Evolutionary conservation across 2,113 vertebrate species (phyloP).

Genomic region (Sinosuthora webbiana): DNA sequence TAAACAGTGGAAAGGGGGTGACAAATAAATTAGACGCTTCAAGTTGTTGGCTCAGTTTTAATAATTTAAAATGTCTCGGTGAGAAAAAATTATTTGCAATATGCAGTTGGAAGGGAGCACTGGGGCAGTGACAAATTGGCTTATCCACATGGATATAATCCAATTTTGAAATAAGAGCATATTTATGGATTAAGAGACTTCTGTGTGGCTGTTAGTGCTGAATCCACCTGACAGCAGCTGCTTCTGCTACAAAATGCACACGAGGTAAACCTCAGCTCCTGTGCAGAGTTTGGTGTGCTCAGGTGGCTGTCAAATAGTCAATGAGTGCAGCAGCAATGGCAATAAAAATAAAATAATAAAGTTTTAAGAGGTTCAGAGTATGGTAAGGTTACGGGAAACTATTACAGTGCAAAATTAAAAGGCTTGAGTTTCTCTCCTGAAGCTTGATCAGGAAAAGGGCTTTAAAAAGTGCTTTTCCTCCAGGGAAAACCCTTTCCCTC

Average conservation of each 20-base stretch:
- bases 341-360: neutral
- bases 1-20: neutral
- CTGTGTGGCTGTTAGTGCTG: neutral
- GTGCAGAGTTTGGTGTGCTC: neutral
- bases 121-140: neutral
- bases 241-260: neutral
- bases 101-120: neutral
- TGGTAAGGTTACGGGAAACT: neutral
- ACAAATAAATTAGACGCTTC: slow-evolving; percentile 16
- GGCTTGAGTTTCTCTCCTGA: neutral
- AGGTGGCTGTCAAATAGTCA: neutral
- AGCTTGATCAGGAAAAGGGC: neutral
- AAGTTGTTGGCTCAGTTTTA: slow-evolving; percentile 16
- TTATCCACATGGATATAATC: neutral
- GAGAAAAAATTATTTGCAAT: neutral
- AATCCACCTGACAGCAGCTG: neutral
- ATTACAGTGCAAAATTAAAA: neutral
- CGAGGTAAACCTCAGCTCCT: neutral
- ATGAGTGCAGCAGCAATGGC: neutral
- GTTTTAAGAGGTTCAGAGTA: neutral
- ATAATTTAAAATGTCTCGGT: slow-evolving; percentile 8
- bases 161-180: neutral
- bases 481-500: neutral
- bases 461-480: neutral
- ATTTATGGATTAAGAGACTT: neutral